Evolutionary conservation across 2,113 vertebrate genomes (phyloP).

Genomic region (Pipra filicauda): DNA sequence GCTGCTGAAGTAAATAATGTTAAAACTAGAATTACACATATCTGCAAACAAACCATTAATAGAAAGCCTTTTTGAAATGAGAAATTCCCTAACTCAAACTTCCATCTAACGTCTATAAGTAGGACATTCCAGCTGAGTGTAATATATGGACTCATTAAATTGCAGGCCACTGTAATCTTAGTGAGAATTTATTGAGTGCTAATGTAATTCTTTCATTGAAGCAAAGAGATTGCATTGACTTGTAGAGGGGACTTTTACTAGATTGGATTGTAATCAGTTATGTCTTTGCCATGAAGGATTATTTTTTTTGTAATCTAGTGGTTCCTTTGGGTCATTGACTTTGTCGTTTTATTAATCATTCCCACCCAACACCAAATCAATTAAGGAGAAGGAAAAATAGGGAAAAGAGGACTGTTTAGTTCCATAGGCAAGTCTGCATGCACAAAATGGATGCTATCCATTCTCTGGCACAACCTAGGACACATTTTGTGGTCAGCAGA

Average conservation of each 20-base stretch:
- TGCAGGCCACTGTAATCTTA: conserved; percentile 76
- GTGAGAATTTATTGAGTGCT: conserved; percentile 78
- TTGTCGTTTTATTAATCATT: conserved; percentile 76
- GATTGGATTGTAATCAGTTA: conserved; percentile 83
- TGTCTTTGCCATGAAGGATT: conserved; percentile 66
- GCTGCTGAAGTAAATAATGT: conserved; percentile 16
- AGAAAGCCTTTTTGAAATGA: conserved; percentile 16
- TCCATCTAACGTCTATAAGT: conserved; percentile 70
- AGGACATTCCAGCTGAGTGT: conserved; percentile 57
- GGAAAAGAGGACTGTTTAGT: not conserved
- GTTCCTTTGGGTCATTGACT: conserved; percentile 69
- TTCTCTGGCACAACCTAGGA: not conserved
- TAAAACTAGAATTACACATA: not conserved
- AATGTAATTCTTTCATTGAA: conserved; percentile 79
- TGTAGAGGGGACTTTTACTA: conserved; percentile 75
- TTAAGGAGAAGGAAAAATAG: not conserved
- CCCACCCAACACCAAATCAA: conserved; percentile 36
- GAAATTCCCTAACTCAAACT: conserved; percentile 50
- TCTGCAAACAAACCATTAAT: conserved; percentile 21
- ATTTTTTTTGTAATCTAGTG: conserved; percentile 71
- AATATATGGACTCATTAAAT: conserved; percentile 78
- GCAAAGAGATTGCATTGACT: conserved; percentile 78
- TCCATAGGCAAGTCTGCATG: not conserved
- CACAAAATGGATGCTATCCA: not conserved
- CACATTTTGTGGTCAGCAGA: not conserved